Conservation (phyloP, 1,140 invertebrate genomes). For the Coelopa frigida region DNA sequence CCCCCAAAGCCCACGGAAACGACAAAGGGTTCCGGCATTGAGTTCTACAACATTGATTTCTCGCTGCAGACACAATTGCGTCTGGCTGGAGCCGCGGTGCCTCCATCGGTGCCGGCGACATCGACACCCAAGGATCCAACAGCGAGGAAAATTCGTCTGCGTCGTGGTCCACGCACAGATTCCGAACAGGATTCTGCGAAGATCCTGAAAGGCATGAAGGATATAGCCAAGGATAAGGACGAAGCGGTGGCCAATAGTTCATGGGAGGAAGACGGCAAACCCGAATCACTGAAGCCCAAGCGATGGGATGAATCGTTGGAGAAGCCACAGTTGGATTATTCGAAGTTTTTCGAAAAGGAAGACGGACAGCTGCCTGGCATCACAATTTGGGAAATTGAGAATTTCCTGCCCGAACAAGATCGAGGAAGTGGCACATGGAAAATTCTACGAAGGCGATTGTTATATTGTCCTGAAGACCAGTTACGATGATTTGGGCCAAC, state of each 20-base stretch:
- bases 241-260: conserved; percentile 9
- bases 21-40: conserved; percentile 72
- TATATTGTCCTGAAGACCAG: conserved; percentile 95
- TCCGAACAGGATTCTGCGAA: conserved; percentile 90
- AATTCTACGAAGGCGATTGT: conserved; percentile 99
- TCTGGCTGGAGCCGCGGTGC: conserved; percentile 82
- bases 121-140: conserved; percentile 71
- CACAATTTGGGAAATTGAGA: conserved; percentile 97
- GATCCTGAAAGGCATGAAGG: conserved; percentile 96
- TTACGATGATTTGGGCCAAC: conserved; percentile 74
- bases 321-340: conserved; percentile 96
- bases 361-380: conserved; percentile 85
- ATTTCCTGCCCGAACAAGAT: conserved; percentile 96
- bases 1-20: conserved; percentile 87
- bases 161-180: conserved; percentile 65
- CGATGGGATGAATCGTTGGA: conserved; percentile 91
- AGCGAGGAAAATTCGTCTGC: conserved; percentile 81
- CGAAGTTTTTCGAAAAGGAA: conserved; percentile 97
- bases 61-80: conserved; percentile 90
- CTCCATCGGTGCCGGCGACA: conserved; percentile 59
- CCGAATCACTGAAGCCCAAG: conserved; percentile 58
- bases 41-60: conserved; percentile 99
- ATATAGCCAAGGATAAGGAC: conserved; percentile 73
- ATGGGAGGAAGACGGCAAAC: conserved; percentile 17
- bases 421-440: conserved; percentile 86